These are phyloP conservation scores for Prunella fulvescens DNA, from an alignment of 2,113 vertebrate genomes.

Conservation along the genomic window DNA sequence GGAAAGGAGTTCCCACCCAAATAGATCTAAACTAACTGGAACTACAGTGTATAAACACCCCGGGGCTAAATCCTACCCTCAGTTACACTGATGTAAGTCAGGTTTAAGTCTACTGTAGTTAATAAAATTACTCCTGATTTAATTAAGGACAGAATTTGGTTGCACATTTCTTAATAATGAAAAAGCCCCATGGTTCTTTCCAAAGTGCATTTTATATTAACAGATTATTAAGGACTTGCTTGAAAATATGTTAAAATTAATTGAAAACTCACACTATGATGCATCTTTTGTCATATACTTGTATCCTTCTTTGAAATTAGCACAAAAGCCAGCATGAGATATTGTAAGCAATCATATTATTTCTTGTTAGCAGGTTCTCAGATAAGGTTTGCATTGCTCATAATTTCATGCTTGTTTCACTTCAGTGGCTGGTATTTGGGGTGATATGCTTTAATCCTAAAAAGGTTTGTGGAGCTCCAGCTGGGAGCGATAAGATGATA, in stretches of 20 bases:
- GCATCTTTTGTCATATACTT: background rate
- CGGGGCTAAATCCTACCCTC: constrained; percentile 29
- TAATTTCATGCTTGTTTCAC: background rate
- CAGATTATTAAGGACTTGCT: constrained; percentile 8
- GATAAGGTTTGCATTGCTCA: background rate
- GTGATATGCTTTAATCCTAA: constrained; percentile 3
- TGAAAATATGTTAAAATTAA: background rate
- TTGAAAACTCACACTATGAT: constrained; percentile 5
- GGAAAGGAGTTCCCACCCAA: constrained; percentile 58
- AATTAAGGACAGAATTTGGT: constrained; percentile 58
- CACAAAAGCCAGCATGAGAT: background rate
- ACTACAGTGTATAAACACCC: constrained; percentile 41
- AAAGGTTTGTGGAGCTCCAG: background rate
- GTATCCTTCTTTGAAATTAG: background rate
- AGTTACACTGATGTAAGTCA: constrained; percentile 40
- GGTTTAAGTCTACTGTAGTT: constrained; percentile 49
- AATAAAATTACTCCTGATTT: constrained; percentile 59
- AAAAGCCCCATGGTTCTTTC: constrained; percentile 60
- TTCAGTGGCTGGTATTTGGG: background rate
- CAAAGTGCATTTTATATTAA: constrained; percentile 40
- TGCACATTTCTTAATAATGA: constrained; percentile 53
- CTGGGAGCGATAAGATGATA: background rate
- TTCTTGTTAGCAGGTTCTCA: constrained; percentile 20
- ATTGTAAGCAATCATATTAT: background rate
- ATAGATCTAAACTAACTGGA: constrained; percentile 60